A percentile compares a stretch with the other conserved stretches of the same genome.
Evolutionary conservation across 1,140 invertebrate species (phyloP).

Genomic region (Paraescarpia echinospica): DNA sequence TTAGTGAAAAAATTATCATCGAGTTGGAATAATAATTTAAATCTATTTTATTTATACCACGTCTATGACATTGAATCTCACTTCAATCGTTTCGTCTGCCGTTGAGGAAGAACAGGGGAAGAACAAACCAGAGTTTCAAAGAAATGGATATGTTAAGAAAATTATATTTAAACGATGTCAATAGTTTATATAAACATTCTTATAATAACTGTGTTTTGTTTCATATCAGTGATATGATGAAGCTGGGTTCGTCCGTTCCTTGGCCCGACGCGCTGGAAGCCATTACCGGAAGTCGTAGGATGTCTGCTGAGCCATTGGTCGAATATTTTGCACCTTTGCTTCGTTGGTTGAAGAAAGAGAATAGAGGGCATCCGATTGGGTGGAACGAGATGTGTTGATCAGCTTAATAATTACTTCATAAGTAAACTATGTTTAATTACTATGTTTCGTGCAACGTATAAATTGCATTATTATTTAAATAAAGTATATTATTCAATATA

Average conservation of each 20-base stretch:
- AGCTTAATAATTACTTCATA: neutral
- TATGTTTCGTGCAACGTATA: neutral
- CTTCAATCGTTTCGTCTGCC: too few species aligned
- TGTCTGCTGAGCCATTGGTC: slow-evolving; percentile 69
- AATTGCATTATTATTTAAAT: neutral
- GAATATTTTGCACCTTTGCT: slow-evolving; percentile 63
- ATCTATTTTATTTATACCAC: too few species aligned
- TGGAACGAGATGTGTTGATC: slow-evolving; percentile 11
- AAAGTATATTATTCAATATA: neutral
- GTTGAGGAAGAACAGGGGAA: too few species aligned
- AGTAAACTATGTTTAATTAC: neutral
- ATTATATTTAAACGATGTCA: too few species aligned
- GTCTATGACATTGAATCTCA: too few species aligned
- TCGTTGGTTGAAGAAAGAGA: slow-evolving; percentile 70
- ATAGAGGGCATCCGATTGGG: slow-evolving; percentile 25
- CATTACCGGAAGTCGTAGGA: slow-evolving; percentile 74
- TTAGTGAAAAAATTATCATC: too few species aligned
- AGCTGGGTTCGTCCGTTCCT: slow-evolving; percentile 75
- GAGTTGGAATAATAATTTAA: too few species aligned
- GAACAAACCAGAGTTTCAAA: too few species aligned
- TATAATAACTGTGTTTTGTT: neutral
- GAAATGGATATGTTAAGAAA: too few species aligned
- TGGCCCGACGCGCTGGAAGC: slow-evolving; percentile 82
- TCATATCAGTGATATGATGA: slow-evolving; percentile 70
- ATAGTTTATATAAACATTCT: neutral